A percentile compares a stretch with the other conserved stretches of the same genome.
Conservation (phyloP, 2,797 vertebrate genomes). For the Crocodylus rhombifer region DNA sequence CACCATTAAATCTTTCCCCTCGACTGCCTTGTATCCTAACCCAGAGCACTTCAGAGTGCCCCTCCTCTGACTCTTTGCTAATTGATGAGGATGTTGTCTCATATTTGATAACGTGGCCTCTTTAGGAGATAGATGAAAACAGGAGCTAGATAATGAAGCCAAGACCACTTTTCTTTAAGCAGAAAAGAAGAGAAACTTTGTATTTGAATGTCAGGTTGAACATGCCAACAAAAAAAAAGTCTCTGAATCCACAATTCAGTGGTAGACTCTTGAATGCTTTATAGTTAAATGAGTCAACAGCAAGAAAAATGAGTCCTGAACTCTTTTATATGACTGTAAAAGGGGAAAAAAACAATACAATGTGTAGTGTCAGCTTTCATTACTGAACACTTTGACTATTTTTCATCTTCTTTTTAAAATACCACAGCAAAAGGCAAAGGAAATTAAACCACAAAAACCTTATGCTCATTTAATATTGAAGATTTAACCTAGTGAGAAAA, state of each 20-base stretch:
- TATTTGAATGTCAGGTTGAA: fast-evolving
- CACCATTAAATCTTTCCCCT: too few relatives aligned
- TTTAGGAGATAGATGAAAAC: too few relatives aligned
- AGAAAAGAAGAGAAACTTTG: background rate
- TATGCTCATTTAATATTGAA: background rate
- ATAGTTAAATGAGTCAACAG: background rate
- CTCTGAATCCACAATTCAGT: background rate
- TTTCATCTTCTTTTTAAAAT: constrained; percentile 38
- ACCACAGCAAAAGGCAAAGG: constrained; percentile 21
- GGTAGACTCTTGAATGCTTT: background rate
- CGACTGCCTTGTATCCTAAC: too few relatives aligned
- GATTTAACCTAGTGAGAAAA: background rate
- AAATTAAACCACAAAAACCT: background rate
- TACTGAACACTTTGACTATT: background rate
- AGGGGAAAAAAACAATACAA: background rate
- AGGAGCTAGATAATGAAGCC: too few relatives aligned
- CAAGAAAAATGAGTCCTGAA: background rate
- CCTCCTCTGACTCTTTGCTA: too few relatives aligned
- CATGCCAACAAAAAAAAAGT: background rate
- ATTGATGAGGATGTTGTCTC: too few relatives aligned
- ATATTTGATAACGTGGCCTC: too few relatives aligned
- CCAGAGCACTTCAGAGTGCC: too few relatives aligned
- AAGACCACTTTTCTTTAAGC: background rate
- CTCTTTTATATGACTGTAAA: background rate
- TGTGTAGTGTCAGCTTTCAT: constrained; percentile 34